Evolutionary conservation across 2,113 vertebrate genomes (phyloP), one percentile per base, ranked within the genome.

Genomic region (Fregetta grallaria): DNA sequence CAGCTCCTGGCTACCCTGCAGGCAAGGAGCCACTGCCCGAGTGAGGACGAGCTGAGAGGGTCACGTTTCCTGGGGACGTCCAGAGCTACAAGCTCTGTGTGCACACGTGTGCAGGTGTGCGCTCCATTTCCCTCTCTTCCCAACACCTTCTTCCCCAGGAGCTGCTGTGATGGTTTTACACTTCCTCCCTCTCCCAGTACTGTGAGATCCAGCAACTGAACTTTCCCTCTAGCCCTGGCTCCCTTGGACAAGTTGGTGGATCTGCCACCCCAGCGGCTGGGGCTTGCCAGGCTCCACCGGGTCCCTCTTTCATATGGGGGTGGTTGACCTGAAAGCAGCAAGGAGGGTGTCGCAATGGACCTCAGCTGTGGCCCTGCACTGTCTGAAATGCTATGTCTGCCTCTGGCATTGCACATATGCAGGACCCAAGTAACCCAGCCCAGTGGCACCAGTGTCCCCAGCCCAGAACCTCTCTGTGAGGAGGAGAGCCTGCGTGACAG

Each of bases 71-170:
- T 38, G 16, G 11, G 7, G 19, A 72, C 15, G 30, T 13, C 15
- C 40, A 53, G 40, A n/a, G 15, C 3, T 11, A 73, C 18, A 49
- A 89, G 20, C 3, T 29, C 20, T 44, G 14, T 15, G 4, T 16
- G 11, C 3, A 5, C 15, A 25, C 1, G 1, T 5, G 4, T 7
- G 30, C 5, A 13, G 19, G 12, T 9, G 5, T 2, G 7, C 2
- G 2, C 32, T 72, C 44, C 11, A 26, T 15, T 32, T 70, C 25
- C 22, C 15, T 44, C 45, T 78, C 61, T 50, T 89, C 23, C 32
- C 72, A 65, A 44, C 15, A 49, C 13, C 14, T 53, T 44, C 36
- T 74, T 32, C 22, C 45, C 12, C 61, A 59, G 52, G 70, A 82
- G 61, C 70, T 59, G 22, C 52, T 34, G 77, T 7, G 4, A 15